A percentile compares a stretch with the other conserved stretches of the same genome.
Conservation (phyloP, 2,888 invertebrate genomes). For the Lumbricus terrestris region DNA sequence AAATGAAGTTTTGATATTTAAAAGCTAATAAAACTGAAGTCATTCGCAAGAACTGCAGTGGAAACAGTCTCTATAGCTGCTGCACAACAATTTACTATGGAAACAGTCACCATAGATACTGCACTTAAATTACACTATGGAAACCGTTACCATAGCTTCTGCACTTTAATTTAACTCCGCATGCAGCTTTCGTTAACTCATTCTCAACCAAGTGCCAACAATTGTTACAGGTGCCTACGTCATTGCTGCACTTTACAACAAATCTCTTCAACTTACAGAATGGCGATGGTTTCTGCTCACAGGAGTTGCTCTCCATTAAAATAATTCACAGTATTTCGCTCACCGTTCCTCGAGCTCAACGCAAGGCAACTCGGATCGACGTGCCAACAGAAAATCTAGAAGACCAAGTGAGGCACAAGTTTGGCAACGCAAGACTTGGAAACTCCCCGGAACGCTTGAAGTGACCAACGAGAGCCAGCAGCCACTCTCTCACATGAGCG, state of each 20-base stretch:
- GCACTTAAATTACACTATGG: too few relatives aligned
- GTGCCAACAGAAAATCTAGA: background rate
- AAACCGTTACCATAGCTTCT: too few relatives aligned
- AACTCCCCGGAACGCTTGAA: background rate
- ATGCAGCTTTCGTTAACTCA: background rate
- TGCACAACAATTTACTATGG: too few relatives aligned
- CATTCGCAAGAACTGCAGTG: too few relatives aligned
- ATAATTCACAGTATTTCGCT: conserved; percentile 3
- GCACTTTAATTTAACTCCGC: background rate
- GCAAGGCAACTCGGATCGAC: background rate
- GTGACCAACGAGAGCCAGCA: background rate
- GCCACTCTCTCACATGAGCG: too few relatives aligned
- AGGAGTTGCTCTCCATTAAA: background rate
- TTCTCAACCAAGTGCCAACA: background rate
- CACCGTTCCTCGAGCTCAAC: background rate
- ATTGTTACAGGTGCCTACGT: background rate
- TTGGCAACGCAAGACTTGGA: background rate
- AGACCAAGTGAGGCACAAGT: background rate
- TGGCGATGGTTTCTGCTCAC: background rate
- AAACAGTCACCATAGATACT: too few relatives aligned
- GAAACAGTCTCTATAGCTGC: too few relatives aligned
- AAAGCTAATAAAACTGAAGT: too few relatives aligned
- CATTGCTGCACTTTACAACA: background rate
- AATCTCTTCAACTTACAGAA: background rate
- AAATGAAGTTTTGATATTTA: too few relatives aligned